phyloP scores from a whole-genome alignment of 2,888 invertebrate species.

The Orchesellides sinensis region DNA sequence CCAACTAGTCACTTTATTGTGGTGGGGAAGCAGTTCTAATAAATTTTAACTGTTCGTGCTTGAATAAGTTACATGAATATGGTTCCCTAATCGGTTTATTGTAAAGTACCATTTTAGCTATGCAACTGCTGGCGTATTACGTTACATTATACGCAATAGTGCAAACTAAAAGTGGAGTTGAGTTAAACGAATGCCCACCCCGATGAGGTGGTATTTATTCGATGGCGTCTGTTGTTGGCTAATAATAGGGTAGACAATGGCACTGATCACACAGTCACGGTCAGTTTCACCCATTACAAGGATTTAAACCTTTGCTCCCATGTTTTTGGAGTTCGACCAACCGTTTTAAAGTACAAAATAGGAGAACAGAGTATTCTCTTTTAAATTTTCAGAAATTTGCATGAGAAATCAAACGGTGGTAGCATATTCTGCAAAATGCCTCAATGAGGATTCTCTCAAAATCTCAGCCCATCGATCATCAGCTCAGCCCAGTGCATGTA shows the following conservation, averaged over 20 bases:
- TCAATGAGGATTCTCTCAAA: too few species aligned
- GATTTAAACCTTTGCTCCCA: neutral
- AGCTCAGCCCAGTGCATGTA: too few species aligned
- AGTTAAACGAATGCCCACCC: neutral
- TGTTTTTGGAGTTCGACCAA: neutral
- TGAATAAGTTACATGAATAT: neutral
- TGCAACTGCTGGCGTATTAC: neutral
- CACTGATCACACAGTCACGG: neutral
- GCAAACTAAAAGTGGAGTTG: neutral
- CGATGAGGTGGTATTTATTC: neutral
- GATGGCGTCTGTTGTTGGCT: neutral
- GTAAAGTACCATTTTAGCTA: too few species aligned
- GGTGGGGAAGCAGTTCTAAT: neutral
- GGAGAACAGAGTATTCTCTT: too few species aligned
- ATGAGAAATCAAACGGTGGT: too few species aligned
- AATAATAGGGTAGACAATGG: slow-evolving; percentile 3
- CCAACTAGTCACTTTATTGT: neutral
- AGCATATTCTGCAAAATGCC: too few species aligned
- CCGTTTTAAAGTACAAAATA: too few species aligned
- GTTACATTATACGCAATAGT: neutral
- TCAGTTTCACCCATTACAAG: neutral
- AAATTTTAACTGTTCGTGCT: slow-evolving; percentile 10
- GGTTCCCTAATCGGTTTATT: neutral
- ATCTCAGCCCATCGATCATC: too few species aligned
- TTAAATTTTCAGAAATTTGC: too few species aligned